Conservation (phyloP, 2,113 vertebrate genomes). For the Sinocyclocheilus grahami region DNA sequence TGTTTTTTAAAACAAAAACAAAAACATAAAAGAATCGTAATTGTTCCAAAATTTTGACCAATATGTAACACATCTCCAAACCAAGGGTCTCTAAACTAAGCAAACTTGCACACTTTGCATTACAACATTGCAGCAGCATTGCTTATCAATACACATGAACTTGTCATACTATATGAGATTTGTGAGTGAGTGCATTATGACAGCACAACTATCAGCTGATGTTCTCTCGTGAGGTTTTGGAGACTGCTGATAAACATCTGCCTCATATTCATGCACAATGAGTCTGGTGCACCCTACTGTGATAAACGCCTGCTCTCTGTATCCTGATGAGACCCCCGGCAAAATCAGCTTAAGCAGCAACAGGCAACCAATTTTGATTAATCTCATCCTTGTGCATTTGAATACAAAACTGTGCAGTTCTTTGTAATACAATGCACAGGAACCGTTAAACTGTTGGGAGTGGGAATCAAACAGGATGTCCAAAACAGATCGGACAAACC, state of each 20-base stretch:
- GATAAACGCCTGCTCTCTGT: conserved; percentile 7
- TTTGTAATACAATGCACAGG: not conserved
- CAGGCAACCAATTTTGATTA: conserved; percentile 3
- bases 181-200: not conserved
- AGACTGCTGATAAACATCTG: not conserved
- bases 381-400: conserved; percentile 1
- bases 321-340: conserved; percentile 13
- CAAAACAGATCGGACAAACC: not conserved
- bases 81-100: not conserved
- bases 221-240: not conserved
- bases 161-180: not conserved
- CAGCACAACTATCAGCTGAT: not conserved
- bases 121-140: not conserved
- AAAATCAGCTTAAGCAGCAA: conserved; percentile 7
- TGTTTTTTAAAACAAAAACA: too few species aligned
- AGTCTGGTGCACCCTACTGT: not conserved
- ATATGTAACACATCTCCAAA: not conserved
- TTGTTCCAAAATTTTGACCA: too few species aligned
- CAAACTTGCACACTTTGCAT: not conserved
- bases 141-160: not conserved
- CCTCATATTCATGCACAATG: conserved; percentile 5
- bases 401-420: not conserved
- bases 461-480: conserved; percentile 1
- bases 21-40: too few species aligned
- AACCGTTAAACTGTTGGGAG: not conserved